These are phyloP conservation scores for Lacanobia oleracea DNA, from an alignment of 2,888 invertebrate species.

Conservation along the genomic window DNA sequence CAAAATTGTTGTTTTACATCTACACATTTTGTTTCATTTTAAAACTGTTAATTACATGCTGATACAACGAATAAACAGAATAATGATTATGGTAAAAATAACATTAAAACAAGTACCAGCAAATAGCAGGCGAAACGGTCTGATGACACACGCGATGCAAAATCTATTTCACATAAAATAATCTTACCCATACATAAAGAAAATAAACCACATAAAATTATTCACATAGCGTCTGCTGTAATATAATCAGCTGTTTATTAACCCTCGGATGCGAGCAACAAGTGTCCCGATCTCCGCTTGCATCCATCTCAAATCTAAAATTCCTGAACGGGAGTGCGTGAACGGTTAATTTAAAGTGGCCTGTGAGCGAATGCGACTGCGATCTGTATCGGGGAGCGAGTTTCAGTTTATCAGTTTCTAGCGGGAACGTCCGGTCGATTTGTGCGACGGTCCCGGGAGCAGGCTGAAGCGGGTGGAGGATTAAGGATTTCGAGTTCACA, in stretches of 20 bases:
- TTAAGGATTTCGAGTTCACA: background rate
- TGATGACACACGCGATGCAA: conserved; percentile 2
- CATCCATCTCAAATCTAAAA: conserved; percentile 89
- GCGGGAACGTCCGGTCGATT: conserved; percentile 86
- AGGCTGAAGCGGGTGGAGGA: conserved; percentile 50
- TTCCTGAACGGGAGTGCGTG: conserved; percentile 87
- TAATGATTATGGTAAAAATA: background rate
- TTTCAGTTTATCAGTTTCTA: conserved; percentile 89
- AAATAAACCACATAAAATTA: conserved; percentile 59
- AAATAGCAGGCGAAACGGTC: background rate
- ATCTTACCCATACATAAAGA: conserved; percentile 36
- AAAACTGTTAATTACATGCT: too few relatives aligned
- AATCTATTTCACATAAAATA: conserved; percentile 46
- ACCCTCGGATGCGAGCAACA: conserved; percentile 65
- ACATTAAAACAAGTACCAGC: background rate
- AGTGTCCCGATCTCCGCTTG: conserved; percentile 77
- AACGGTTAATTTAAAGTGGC: conserved; percentile 89
- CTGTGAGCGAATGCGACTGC: conserved; percentile 81
- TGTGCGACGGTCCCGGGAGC: conserved; percentile 48
- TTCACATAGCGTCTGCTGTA: conserved; percentile 61
- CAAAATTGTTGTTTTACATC: too few relatives aligned
- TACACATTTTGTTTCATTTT: too few relatives aligned
- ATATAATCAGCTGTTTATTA: conserved; percentile 68
- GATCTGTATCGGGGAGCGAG: conserved; percentile 87
- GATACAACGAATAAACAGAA: too few relatives aligned